Percentiles rank a stretch among this genome's conserved stretches.
Conservation (phyloP, 2,888 invertebrate genomes). For the Liopterus haemorrhoidalis region DNA sequence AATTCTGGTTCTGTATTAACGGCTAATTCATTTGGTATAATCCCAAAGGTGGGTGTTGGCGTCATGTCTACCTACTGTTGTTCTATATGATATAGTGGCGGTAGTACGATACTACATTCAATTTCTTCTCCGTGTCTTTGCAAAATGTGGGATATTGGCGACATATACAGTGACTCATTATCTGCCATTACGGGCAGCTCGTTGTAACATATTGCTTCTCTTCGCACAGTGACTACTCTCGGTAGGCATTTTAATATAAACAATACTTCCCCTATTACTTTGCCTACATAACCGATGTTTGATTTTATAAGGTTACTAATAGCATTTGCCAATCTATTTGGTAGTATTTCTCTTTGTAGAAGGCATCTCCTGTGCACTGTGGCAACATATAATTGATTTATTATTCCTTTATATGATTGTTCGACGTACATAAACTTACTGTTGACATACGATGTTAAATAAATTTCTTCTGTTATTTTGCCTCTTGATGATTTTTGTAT, state of each 20-base stretch:
- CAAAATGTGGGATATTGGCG: slow-evolving; percentile 29
- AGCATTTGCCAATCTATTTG: slow-evolving; percentile 32
- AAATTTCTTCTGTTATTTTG: slow-evolving; percentile 16
- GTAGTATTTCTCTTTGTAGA: slow-evolving; percentile 32
- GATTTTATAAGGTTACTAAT: slow-evolving; percentile 32
- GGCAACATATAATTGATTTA: slow-evolving; percentile 29
- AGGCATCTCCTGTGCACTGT: slow-evolving; percentile 31
- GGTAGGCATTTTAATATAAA: slow-evolving; percentile 34
- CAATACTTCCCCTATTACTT: slow-evolving; percentile 32
- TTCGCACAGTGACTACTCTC: slow-evolving; percentile 25
- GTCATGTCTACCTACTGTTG: slow-evolving; percentile 26
- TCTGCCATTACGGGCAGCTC: slow-evolving; percentile 30
- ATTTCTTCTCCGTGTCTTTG: slow-evolving; percentile 21
- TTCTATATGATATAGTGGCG: slow-evolving; percentile 26
- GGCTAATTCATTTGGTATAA: no score
- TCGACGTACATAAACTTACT: slow-evolving; percentile 35
- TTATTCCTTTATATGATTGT: slow-evolving; percentile 28
- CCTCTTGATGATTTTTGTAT: slow-evolving; percentile 8
- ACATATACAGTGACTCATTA: slow-evolving; percentile 30
- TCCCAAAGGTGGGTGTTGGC: no score
- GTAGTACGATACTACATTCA: slow-evolving; percentile 26
- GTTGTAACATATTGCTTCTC: slow-evolving; percentile 28
- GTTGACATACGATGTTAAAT: slow-evolving; percentile 32
- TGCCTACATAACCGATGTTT: slow-evolving; percentile 32
- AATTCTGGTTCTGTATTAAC: no score